A percentile compares a stretch with the other conserved stretches of the same genome.
Evolutionary conservation across 2,113 vertebrate species (phyloP).

Genomic region (Thamnaconus septentrionalis): DNA sequence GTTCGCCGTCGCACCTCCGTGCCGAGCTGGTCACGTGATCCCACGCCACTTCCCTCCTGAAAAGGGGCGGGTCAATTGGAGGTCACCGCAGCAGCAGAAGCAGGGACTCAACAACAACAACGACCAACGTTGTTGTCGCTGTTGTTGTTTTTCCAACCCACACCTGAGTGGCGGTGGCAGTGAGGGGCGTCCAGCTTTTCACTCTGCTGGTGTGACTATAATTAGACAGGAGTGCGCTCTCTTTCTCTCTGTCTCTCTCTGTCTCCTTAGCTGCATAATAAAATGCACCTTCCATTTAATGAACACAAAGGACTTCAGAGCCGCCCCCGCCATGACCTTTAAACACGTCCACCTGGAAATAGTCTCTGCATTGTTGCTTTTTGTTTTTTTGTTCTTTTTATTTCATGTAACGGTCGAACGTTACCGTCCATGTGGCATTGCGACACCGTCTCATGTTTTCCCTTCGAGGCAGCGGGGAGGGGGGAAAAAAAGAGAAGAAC

Average conservation of each 20-base stretch:
- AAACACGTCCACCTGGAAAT: neutral
- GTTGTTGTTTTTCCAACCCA: too few relatives aligned
- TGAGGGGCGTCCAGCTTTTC: too few relatives aligned
- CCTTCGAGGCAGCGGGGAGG: too few relatives aligned
- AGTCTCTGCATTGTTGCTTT: too few relatives aligned
- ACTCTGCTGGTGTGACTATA: slow-evolving; percentile 1
- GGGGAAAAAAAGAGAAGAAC: too few relatives aligned
- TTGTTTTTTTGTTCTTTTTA: too few relatives aligned
- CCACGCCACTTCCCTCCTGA: slow-evolving; percentile 13
- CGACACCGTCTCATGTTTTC: too few relatives aligned
- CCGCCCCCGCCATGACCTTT: neutral
- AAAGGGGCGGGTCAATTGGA: slow-evolving; percentile 10
- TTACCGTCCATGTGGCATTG: too few relatives aligned
- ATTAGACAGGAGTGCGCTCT: slow-evolving; percentile 6
- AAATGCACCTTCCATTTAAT: neutral
- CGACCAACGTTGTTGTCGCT: neutral
- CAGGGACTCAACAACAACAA: neutral
- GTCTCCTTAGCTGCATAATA: neutral
- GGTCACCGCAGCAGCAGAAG: neutral
- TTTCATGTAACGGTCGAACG: too few relatives aligned
- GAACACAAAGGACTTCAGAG: neutral
- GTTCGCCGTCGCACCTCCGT: slow-evolving; percentile 24
- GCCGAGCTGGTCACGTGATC: slow-evolving; percentile 12
- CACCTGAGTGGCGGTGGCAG: too few relatives aligned
- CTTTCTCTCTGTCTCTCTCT: neutral